Evolutionary conservation across 2,113 vertebrate genomes (phyloP).

Genomic region (Jaculus jaculus): DNA sequence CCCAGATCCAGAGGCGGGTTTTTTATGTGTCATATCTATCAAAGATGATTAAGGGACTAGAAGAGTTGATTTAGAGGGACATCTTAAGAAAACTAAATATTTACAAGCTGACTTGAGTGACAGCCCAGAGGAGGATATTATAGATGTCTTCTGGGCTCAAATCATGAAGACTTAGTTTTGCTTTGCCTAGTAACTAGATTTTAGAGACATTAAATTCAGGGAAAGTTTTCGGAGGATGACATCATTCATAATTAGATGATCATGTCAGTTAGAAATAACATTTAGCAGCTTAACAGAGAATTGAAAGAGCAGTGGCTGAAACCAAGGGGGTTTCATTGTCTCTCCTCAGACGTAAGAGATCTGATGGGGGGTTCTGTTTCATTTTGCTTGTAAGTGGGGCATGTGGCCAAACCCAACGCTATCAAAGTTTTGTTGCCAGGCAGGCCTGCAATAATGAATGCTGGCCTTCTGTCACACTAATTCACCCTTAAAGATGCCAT

Average conservation of each 20-base stretch:
- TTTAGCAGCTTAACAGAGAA: slow-evolving; percentile 31
- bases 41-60: slow-evolving; percentile 8
- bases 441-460: not conserved
- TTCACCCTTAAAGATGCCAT: not conserved
- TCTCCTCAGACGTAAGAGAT: not conserved
- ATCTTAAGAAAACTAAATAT: slow-evolving; percentile 61
- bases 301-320: slow-evolving; percentile 3
- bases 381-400: not conserved
- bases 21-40: slow-evolving; percentile 53
- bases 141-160: slow-evolving; percentile 23
- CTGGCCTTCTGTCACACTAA: not conserved
- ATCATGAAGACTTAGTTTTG: not conserved
- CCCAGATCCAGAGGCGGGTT: slow-evolving; percentile 13
- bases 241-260: slow-evolving; percentile 47
- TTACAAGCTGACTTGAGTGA: not conserved
- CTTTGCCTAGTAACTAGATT: slow-evolving; percentile 44
- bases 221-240: slow-evolving; percentile 5
- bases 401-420: not conserved
- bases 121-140: slow-evolving; percentile 3
- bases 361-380: not conserved
- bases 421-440: not conserved
- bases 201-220: slow-evolving; percentile 14
- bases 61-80: slow-evolving; percentile 57
- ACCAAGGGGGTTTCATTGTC: slow-evolving; percentile 5
- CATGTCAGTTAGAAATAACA: slow-evolving; percentile 39